These are phyloP conservation scores for Teleogryllus occipitalis DNA, from an alignment of 1,140 invertebrate species.

Conservation along the genomic window DNA sequence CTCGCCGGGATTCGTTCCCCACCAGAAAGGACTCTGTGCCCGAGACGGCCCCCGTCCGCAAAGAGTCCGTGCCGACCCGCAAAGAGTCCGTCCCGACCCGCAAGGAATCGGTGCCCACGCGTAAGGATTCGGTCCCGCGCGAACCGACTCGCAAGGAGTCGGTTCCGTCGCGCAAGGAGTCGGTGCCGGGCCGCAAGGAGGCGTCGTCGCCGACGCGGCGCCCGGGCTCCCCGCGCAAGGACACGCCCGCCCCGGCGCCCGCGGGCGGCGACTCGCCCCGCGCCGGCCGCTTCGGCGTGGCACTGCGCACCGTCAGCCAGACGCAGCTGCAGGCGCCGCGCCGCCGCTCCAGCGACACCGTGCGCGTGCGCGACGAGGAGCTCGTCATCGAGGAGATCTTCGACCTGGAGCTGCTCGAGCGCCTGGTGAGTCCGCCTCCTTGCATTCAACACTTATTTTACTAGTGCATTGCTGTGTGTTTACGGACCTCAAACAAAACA, in stretches of 20 bases:
- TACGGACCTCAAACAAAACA: too few species aligned
- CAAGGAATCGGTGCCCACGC: too few species aligned
- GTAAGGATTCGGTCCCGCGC: neutral
- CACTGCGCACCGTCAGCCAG: conserved; percentile 38
- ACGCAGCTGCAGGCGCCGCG: neutral
- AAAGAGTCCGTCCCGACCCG: neutral
- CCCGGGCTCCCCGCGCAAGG: neutral
- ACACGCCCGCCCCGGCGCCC: neutral
- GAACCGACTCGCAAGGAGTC: conserved; percentile 14
- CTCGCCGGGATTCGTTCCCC: too few species aligned
- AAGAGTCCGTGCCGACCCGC: neutral
- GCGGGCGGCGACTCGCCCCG: conserved; percentile 9
- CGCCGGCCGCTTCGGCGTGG: conserved; percentile 53
- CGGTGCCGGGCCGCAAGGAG: neutral
- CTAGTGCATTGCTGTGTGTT: too few species aligned
- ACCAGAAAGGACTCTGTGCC: neutral
- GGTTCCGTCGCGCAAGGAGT: neutral
- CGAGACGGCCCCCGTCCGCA: neutral
- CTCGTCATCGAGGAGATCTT: conserved; percentile 59
- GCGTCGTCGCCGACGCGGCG: neutral
- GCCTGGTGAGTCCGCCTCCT: conserved; percentile 43
- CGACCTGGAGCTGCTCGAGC: conserved; percentile 56
- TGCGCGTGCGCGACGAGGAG: conserved; percentile 14
- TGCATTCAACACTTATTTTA: too few species aligned
- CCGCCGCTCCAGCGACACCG: conserved; percentile 3